Evolutionary conservation across 1,140 invertebrate species (phyloP).

Genomic region (Drosophila obscura): DNA sequence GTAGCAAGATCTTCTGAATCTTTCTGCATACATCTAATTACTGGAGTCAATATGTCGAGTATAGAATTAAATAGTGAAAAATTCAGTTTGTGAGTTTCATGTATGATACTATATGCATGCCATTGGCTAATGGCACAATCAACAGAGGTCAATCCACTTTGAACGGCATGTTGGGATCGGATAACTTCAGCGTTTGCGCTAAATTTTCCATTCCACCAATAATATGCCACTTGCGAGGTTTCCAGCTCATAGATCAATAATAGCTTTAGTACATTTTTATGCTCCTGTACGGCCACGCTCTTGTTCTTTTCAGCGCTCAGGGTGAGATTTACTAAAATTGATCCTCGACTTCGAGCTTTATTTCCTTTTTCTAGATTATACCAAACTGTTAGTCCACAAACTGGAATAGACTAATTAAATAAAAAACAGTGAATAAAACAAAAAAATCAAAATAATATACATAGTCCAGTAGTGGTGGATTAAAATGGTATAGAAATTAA

Average conservation of each 20-base stretch:
- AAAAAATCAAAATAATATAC: no score
- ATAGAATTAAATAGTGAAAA: constrained; percentile 89
- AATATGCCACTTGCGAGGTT: constrained; percentile 90
- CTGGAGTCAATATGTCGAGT: constrained; percentile 87
- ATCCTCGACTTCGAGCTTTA: constrained; percentile 91
- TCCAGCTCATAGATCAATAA: constrained; percentile 94
- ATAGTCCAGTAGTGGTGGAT: no score
- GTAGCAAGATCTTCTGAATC: constrained; percentile 89
- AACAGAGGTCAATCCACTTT: constrained; percentile 91
- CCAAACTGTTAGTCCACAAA: constrained; percentile 94
- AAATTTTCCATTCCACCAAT: constrained; percentile 94
- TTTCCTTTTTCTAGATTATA: constrained; percentile 94
- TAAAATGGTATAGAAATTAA: not conserved
- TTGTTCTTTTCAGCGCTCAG: constrained; percentile 93
- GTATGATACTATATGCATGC: constrained; percentile 90
- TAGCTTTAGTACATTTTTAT: constrained; percentile 92
- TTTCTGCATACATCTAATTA: constrained; percentile 87
- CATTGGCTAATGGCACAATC: constrained; percentile 90
- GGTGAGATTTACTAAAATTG: constrained; percentile 90
- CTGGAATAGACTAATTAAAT: constrained; percentile 90
- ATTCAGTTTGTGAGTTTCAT: constrained; percentile 90
- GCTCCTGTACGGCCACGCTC: constrained; percentile 92
- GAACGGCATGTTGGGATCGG: constrained; percentile 95
- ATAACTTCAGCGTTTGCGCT: constrained; percentile 92
- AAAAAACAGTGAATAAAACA: no score